These are phyloP conservation scores for Lagorchestes hirsutus DNA, from an alignment of 2,797 vertebrate genomes.

Conservation along the genomic window DNA sequence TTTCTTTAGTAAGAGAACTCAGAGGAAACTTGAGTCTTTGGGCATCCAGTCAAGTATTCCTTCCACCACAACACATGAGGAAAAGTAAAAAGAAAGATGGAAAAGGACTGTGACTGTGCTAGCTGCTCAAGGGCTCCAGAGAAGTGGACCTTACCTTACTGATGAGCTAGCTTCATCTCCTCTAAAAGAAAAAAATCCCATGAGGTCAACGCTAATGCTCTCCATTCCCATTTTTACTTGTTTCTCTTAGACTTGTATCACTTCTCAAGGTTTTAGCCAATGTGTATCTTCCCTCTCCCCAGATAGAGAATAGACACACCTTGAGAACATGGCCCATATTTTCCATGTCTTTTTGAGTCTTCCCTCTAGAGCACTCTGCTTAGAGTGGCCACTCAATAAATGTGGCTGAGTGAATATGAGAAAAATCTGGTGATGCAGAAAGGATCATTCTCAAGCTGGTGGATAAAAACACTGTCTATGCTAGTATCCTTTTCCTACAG, in stretches of 20 bases:
- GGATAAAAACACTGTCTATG: background rate
- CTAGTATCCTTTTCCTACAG: background rate
- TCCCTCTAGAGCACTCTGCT: background rate
- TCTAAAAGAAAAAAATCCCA: background rate
- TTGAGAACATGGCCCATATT: background rate
- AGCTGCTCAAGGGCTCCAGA: background rate
- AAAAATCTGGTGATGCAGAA: background rate
- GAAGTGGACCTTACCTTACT: background rate
- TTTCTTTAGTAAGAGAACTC: background rate
- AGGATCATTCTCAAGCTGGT: background rate
- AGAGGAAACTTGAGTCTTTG: background rate
- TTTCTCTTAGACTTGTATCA: background rate
- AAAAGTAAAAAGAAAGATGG: background rate
- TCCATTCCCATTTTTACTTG: background rate
- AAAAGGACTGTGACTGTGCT: background rate
- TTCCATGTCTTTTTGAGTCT: background rate
- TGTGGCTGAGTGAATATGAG: background rate
- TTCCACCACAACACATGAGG: background rate
- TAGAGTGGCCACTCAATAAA: background rate
- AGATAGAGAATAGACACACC: background rate
- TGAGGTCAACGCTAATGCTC: background rate
- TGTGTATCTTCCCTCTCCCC: background rate
- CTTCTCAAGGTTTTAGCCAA: background rate
- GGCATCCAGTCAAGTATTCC: background rate
- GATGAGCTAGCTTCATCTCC: background rate